Conservation (phyloP, 1,140 invertebrate genomes). For the Euwallacea fornicatus region DNA sequence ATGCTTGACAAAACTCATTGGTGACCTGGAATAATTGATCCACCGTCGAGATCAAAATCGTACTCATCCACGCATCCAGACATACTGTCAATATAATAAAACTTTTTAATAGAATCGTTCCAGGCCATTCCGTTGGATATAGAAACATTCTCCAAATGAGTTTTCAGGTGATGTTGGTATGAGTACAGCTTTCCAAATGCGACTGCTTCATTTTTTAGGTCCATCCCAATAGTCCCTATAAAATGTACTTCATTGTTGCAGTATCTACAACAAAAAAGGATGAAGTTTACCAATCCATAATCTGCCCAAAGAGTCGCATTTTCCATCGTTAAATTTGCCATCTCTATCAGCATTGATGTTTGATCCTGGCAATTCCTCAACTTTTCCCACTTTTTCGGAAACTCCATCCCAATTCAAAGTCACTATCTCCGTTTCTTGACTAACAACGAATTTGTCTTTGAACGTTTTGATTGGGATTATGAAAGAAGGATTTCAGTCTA, state of each 20-base stretch:
- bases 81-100: conserved; percentile 76
- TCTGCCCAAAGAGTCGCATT: conserved; percentile 75
- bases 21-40: conserved; percentile 63
- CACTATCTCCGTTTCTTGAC: conserved; percentile 60
- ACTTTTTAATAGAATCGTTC: conserved; percentile 65
- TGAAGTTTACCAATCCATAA: conserved; percentile 59
- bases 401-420: conserved; percentile 68
- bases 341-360: conserved; percentile 50
- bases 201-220: conserved; percentile 32
- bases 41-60: conserved; percentile 71
- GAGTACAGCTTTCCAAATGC: conserved; percentile 40
- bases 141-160: conserved; percentile 51
- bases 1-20: background rate
- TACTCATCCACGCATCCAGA: conserved; percentile 67
- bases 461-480: conserved; percentile 69
- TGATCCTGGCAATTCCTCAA: conserved; percentile 33
- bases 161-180: conserved; percentile 26
- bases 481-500: conserved; percentile 49
- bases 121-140: conserved; percentile 84
- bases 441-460: conserved; percentile 64
- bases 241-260: conserved; percentile 44
- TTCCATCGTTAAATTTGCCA: conserved; percentile 83
- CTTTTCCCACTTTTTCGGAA: conserved; percentile 41
- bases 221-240: conserved; percentile 45
- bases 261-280: conserved; percentile 39